phyloP scores from a whole-genome alignment of 1,140 invertebrate species.

The Tetranychus urticae region DNA sequence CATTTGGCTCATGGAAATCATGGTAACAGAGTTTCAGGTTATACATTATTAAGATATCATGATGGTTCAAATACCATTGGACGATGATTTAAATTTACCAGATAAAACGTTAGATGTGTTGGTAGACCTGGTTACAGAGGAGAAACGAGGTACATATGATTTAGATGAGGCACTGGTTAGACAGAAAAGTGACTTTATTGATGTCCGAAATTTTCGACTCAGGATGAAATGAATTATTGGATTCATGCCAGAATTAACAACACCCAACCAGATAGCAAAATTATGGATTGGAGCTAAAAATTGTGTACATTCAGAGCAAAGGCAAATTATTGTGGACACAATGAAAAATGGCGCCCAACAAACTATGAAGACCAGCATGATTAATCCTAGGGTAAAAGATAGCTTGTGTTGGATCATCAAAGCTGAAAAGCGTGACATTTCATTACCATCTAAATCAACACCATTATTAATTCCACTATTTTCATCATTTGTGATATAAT shows the following conservation, averaged over 20 bases:
- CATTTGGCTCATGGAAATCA: too few species aligned
- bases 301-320: neutral
- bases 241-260: neutral
- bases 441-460: neutral
- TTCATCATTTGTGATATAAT: too few species aligned
- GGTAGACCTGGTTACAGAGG: too few species aligned
- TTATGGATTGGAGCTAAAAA: neutral
- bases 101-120: too few species aligned
- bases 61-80: too few species aligned
- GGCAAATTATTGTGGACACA: neutral
- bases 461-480: neutral
- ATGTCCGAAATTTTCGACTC: neutral
- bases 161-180: neutral
- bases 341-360: conserved; percentile 12
- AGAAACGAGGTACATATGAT: too few species aligned
- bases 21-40: too few species aligned
- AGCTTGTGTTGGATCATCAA: neutral
- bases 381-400: neutral
- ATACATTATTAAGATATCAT: too few species aligned
- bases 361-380: conserved; percentile 11
- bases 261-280: neutral
- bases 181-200: neutral
- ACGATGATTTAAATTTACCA: too few species aligned
- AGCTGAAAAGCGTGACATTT: neutral
- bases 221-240: neutral